Evolutionary conservation across 2,888 invertebrate genomes (phyloP).

Genomic region (Apotomis capreana): DNA sequence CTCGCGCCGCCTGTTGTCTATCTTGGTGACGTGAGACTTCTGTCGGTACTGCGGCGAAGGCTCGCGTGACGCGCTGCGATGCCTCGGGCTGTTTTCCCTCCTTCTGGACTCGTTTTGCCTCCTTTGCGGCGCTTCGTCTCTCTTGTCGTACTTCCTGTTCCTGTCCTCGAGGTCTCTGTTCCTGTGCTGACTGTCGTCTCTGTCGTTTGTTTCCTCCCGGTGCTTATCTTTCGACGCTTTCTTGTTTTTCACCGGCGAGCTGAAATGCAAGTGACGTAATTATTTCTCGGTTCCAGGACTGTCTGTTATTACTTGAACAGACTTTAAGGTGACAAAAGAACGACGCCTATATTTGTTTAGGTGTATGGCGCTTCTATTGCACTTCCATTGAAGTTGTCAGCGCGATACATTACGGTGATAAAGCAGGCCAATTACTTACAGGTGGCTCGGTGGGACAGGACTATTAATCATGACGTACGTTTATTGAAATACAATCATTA

Average conservation of each 20-base stretch:
- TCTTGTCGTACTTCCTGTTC: slow-evolving; percentile 72
- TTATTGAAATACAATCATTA: background rate
- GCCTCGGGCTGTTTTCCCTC: slow-evolving; percentile 59
- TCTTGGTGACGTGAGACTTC: slow-evolving; percentile 68
- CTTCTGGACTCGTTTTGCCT: slow-evolving; percentile 54
- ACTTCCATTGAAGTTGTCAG: background rate
- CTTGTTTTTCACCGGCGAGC: slow-evolving; percentile 69
- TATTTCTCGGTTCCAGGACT: background rate
- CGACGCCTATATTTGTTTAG: background rate
- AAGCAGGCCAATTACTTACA: background rate
- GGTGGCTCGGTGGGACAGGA: background rate
- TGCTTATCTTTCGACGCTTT: slow-evolving; percentile 60
- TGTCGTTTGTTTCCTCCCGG: slow-evolving; percentile 66
- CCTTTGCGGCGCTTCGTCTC: slow-evolving; percentile 53
- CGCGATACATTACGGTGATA: background rate
- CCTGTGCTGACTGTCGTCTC: slow-evolving; percentile 64
- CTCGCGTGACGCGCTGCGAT: slow-evolving; percentile 52
- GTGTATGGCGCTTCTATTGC: background rate
- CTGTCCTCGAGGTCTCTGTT: slow-evolving; percentile 75
- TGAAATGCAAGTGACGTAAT: slow-evolving; percentile 52
- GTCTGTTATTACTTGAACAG: background rate
- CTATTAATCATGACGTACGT: slow-evolving; percentile 18
- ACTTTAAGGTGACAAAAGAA: background rate
- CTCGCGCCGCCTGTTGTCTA: slow-evolving; percentile 64
- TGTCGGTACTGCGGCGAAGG: slow-evolving; percentile 63